These are phyloP conservation scores for Acrossocheilus wenchowensis DNA, from an alignment of 2,797 vertebrate species.

Conservation along the genomic window DNA sequence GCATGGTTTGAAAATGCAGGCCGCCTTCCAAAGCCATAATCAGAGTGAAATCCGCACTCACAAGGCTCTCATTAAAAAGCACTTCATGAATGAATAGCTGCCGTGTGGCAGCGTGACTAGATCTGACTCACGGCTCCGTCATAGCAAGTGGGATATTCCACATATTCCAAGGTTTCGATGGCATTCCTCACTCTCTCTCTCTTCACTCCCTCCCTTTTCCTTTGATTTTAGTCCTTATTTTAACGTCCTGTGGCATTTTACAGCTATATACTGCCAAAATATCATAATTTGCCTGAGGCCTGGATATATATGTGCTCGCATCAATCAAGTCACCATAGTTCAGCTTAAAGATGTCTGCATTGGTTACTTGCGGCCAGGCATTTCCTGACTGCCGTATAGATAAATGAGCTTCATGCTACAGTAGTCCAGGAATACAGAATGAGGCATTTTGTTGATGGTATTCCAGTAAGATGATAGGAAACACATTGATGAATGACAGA, in stretches of 20 bases:
- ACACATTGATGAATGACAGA: conserved; percentile 62
- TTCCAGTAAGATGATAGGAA: conserved; percentile 67
- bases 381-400: conserved; percentile 36
- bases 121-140: conserved; percentile 37
- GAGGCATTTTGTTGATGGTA: conserved; percentile 58
- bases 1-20: conserved; percentile 64
- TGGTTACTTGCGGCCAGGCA: conserved; percentile 25
- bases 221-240: conserved; percentile 29
- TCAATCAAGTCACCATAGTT: conserved; percentile 36
- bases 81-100: conserved; percentile 58
- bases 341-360: conserved; percentile 24
- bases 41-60: conserved; percentile 69
- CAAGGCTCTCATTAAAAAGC: conserved; percentile 72
- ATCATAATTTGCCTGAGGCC: conserved; percentile 31
- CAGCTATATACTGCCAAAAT: conserved; percentile 30
- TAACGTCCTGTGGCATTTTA: conserved; percentile 34
- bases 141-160: conserved; percentile 42
- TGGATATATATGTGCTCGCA: conserved; percentile 30
- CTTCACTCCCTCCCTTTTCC: neutral
- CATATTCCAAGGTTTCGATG: conserved; percentile 32
- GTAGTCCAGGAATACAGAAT: conserved; percentile 69
- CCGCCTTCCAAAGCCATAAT: conserved; percentile 67
- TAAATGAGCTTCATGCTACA: conserved; percentile 68
- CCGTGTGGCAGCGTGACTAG: conserved; percentile 42
- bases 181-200: conserved; percentile 5